phyloP scores from a whole-genome alignment of 2,113 vertebrate genomes.

The Spea multiplicata region DNA sequence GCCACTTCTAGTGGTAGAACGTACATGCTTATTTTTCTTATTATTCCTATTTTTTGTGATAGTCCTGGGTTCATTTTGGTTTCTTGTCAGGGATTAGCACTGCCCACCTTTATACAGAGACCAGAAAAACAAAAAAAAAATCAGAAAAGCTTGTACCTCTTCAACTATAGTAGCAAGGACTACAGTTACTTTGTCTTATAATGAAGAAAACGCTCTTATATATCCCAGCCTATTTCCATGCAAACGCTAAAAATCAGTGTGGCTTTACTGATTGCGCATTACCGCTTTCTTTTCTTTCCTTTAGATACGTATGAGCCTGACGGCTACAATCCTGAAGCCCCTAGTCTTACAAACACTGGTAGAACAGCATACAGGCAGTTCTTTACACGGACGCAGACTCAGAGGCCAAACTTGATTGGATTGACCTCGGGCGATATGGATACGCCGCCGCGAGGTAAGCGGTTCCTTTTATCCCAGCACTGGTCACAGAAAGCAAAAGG shows the following conservation, averaged over 20 bases:
- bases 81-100: no score
- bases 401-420: constrained; percentile 94
- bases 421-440: constrained; percentile 90
- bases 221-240: background rate
- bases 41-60: no score
- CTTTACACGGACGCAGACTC: constrained; percentile 90
- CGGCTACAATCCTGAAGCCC: constrained; percentile 98
- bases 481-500: no score
- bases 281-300: constrained; percentile 44
- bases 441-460: constrained; percentile 85
- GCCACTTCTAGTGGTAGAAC: no score
- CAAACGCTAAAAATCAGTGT: background rate
- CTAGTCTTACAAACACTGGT: constrained; percentile 88
- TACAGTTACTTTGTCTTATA: background rate
- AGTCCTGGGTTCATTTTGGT: no score
- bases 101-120: no score
- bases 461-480: background rate
- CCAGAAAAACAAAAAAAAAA: background rate
- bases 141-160: constrained; percentile 18
- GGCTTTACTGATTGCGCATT: no score
- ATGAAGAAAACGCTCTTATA: background rate
- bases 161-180: background rate
- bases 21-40: no score
- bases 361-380: constrained; percentile 91
- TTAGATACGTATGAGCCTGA: constrained; percentile 95